Evolutionary conservation across 2,113 vertebrate genomes (phyloP), one percentile per base, ranked within the genome.

Genomic region (Xenopus laevis): DNA sequence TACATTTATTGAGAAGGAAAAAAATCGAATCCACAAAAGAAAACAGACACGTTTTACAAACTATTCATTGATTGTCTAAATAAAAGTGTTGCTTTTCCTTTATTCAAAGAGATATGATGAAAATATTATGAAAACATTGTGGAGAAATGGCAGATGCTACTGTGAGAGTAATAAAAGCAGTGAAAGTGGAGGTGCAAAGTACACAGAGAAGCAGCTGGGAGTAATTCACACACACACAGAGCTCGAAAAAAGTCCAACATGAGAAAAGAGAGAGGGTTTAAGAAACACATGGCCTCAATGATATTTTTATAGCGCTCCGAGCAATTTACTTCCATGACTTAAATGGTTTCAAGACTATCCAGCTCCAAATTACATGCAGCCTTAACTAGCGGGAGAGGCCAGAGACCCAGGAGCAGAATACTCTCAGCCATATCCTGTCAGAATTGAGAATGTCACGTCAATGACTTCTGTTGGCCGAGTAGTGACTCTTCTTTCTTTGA

Each of bases 291-390:
- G 84, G 90, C 88, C 85, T 92, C 89, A 86, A 83, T 72, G 87
- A 90, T 92, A 91, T 94, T 95, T 96, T 95, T 91, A 89, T 88
- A 93, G 90, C 87, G 91, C 91, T 95, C 89, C 85, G 84, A 91
- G 89, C 91, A 40, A 92, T 95, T 95, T 91, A 93, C 87, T 91
- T 85, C 86, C 88, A 83, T 83, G 33, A 78, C 80, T 80, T 83
- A 85, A 89, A 89, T 83, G 86, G 83, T 88, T 91, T 89, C 87
- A 84, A 88, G 89, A 85, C 80, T 78, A 83, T 87, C 86, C 87
- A 86, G 86, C 79, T 83, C 79, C 79, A 83, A 88, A 90, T 87
- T 85, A 82, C 82, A 86, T 40, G 33, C 33, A 40, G 33, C 62
- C 81, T 70, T 23, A 82, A 79, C 83, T 78, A 83, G 80, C 83